phyloP scores from a whole-genome alignment of 2,113 vertebrate species.

The Rafetus swinhoei region DNA sequence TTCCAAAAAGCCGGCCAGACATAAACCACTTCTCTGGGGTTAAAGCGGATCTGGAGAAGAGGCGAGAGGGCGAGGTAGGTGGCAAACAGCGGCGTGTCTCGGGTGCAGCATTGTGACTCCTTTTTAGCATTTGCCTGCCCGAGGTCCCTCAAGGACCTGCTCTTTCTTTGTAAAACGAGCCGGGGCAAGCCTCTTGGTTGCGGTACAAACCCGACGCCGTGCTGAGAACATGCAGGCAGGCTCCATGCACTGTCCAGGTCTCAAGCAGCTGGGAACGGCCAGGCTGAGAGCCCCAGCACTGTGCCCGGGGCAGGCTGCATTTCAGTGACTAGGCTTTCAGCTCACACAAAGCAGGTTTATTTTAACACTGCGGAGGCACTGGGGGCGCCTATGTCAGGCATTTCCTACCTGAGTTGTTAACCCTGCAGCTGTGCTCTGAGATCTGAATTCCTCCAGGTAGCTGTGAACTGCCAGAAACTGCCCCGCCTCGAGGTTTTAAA shows the following conservation, averaged over 20 bases:
- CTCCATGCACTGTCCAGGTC: accelerated
- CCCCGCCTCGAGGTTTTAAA: no score
- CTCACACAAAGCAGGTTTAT: background rate
- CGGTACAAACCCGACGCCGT: accelerated
- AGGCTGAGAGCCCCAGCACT: accelerated
- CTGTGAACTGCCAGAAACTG: no score
- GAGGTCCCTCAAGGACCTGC: background rate
- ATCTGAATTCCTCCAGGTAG: no score
- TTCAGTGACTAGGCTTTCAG: background rate
- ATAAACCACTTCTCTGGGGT: accelerated
- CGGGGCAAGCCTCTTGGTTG: background rate
- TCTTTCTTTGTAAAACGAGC: background rate
- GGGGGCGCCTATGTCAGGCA: background rate
- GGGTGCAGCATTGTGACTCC: accelerated
- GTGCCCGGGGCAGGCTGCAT: background rate
- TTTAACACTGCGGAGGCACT: constrained; percentile 3
- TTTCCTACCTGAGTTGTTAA: background rate
- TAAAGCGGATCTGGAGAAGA: accelerated
- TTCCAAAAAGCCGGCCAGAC: background rate
- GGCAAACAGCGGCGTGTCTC: accelerated
- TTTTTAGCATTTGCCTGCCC: background rate
- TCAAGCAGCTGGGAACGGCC: background rate
- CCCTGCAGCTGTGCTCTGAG: background rate
- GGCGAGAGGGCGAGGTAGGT: background rate
- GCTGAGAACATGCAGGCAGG: background rate